Conservation (phyloP, 2,888 invertebrate species). For the Zaprionus bogoriensis region DNA sequence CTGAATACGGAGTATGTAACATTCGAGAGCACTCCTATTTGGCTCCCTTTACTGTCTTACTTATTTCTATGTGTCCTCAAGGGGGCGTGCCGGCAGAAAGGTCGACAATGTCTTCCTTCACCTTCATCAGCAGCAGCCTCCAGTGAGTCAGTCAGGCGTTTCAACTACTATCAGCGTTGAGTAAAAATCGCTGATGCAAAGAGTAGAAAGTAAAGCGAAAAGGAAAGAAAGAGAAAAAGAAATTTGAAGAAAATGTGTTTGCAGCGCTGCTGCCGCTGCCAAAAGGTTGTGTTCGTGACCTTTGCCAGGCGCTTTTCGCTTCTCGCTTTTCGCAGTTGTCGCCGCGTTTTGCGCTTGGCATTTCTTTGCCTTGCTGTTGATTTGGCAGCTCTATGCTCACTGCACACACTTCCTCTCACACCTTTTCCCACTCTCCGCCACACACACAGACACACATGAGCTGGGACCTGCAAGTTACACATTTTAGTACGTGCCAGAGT, state of each 20-base stretch:
- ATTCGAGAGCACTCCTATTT: too few species aligned
- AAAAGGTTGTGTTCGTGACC: conserved; percentile 77
- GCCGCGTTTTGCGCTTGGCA: conserved; percentile 56
- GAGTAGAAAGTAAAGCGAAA: conserved; percentile 37
- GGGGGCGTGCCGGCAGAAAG: conserved; percentile 3
- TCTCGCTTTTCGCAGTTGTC: too few species aligned
- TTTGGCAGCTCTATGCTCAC: conserved; percentile 53
- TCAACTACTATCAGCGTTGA: conserved; percentile 72
- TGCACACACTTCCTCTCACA: not conserved
- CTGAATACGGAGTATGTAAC: too few species aligned
- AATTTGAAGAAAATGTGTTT: conserved; percentile 7
- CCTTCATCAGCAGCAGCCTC: conserved; percentile 49
- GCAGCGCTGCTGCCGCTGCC: conserved; percentile 52
- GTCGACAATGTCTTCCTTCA: conserved; percentile 25
- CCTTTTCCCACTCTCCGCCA: not conserved
- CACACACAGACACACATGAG: conserved; percentile 12
- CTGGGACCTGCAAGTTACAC: conserved; percentile 54
- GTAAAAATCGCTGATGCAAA: conserved; percentile 72
- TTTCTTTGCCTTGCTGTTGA: conserved; percentile 66
- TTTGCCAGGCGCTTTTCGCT: conserved; percentile 65
- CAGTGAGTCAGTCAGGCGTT: conserved; percentile 48
- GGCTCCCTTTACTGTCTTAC: not conserved
- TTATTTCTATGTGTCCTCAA: conserved; percentile 39
- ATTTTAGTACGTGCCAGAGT: conserved; percentile 65
- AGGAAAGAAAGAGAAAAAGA: conserved; percentile 4